A percentile compares a stretch with the other conserved stretches of the same genome.
phyloP scores from a whole-genome alignment of 1,140 invertebrate species.

The Caenorhabditis brenneri region DNA sequence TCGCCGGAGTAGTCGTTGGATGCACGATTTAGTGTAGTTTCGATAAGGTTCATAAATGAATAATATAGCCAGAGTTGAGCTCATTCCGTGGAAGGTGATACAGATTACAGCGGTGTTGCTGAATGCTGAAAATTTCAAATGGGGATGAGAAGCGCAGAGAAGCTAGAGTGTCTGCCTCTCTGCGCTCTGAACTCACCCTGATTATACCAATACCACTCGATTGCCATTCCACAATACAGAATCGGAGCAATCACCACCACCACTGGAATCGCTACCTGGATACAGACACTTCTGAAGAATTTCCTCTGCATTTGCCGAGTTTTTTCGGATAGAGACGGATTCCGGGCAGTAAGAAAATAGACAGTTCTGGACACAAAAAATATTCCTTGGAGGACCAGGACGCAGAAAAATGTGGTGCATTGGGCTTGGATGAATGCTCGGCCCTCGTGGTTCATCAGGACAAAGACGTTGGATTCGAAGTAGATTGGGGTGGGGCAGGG shows the following conservation, averaged over 20 bases:
- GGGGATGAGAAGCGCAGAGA: too few relatives aligned
- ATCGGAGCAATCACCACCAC: neutral
- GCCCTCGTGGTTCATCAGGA: neutral
- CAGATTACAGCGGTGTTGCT: neutral
- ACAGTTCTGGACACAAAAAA: neutral
- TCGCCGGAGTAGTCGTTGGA: neutral
- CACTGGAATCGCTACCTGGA: neutral
- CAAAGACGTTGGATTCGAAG: neutral
- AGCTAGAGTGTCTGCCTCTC: too few relatives aligned
- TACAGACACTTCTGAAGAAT: neutral
- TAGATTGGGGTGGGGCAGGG: neutral
- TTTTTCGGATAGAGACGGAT: neutral
- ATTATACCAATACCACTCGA: neutral
- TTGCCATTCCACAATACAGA: neutral
- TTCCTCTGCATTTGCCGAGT: neutral
- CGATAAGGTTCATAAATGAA: neutral
- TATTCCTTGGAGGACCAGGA: neutral
- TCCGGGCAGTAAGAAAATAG: neutral
- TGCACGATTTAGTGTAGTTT: neutral
- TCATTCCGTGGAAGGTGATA: neutral
- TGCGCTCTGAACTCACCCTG: too few relatives aligned
- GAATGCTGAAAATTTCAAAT: constrained; percentile 11
- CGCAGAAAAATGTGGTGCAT: neutral
- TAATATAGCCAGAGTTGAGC: neutral
- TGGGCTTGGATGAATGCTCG: neutral